phyloP scores from a whole-genome alignment of 2,797 vertebrate species.

The Distichodus sexfasciatus region DNA sequence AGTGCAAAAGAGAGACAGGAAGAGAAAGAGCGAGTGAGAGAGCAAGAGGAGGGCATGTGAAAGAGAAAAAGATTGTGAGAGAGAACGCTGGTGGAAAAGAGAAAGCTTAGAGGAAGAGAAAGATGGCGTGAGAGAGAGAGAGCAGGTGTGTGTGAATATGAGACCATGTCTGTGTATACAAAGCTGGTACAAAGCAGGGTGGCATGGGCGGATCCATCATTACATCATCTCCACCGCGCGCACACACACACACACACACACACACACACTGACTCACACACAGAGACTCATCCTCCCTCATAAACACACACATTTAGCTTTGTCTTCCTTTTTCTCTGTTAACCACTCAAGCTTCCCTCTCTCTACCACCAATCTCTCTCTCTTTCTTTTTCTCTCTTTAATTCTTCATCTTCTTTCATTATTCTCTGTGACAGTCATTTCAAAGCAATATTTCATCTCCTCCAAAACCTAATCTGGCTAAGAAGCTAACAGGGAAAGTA shows the following conservation, averaged over 20 bases:
- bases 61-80: no score
- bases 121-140: not conserved
- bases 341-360: not conserved
- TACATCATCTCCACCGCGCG: slow-evolving; percentile 36
- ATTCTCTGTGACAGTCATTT: no score
- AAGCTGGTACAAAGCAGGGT: slow-evolving; percentile 50
- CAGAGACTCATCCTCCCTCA: not conserved
- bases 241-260: slow-evolving; percentile 46
- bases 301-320: not conserved
- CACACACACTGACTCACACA: slow-evolving; percentile 47
- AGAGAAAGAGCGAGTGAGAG: no score
- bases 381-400: not conserved
- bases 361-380: not conserved
- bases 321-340: slow-evolving; percentile 1
- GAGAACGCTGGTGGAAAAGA: no score
- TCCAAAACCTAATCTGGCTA: no score
- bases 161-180: not conserved
- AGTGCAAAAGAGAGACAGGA: no score
- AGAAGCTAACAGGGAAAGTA: no score
- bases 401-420: no score
- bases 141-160: not conserved
- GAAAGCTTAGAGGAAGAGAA: slow-evolving; percentile 14
- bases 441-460: no score
- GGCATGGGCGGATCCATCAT: slow-evolving; percentile 51
- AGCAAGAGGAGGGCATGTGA: no score